A percentile compares a stretch with the other conserved stretches of the same genome.
Conservation (phyloP, 2,888 invertebrate genomes). For the Synergus umbraculus region DNA sequence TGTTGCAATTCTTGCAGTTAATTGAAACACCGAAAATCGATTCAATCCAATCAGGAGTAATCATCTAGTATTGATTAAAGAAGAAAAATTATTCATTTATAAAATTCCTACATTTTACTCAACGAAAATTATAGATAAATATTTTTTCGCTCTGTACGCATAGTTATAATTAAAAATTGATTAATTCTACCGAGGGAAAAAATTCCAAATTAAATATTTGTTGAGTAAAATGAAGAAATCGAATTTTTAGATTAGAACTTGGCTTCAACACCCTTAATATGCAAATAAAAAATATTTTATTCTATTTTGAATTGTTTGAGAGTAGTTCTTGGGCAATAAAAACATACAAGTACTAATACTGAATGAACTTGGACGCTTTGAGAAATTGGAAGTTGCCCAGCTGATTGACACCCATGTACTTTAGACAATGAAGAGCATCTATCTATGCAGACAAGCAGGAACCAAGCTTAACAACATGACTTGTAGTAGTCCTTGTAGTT, state of each 20-base stretch:
- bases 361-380: conserved; percentile 24
- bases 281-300: not conserved
- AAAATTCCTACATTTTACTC: not conserved
- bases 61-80: conserved; percentile 38
- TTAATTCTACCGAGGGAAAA: no score
- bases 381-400: conserved; percentile 18
- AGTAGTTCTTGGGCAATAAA: not conserved
- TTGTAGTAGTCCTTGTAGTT: not conserved
- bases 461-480: not conserved
- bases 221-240: no score
- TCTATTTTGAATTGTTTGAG: not conserved
- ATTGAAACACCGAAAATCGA: conserved; percentile 41
- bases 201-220: no score
- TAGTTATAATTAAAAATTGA: no score
- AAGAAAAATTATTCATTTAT: not conserved
- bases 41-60: conserved; percentile 41
- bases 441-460: conserved; percentile 3
- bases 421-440: conserved; percentile 14
- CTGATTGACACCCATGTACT: conserved; percentile 18
- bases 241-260: no score
- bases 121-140: no score
- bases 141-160: no score
- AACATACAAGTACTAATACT: not conserved
- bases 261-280: not conserved
- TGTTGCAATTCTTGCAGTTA: conserved; percentile 29